Base-by-base conservation (phyloP, 1,140 invertebrate genomes). In the Aphidius ervi region DNA sequence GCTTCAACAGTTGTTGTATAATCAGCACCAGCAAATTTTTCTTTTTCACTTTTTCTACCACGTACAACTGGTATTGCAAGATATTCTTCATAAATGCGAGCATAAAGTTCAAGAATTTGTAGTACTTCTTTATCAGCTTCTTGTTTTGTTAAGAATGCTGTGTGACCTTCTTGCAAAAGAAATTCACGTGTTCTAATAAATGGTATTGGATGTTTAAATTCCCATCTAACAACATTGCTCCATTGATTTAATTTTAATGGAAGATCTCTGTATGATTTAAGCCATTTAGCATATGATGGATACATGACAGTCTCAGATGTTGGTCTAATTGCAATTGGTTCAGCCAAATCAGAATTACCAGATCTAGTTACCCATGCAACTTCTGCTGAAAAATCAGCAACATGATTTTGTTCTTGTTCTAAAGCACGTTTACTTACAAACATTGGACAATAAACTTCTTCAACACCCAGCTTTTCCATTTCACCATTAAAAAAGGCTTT, bases 231-330 rank as follows among this genome's bases (percentile, higher is more conserved):
- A 78, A 99, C 96, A 81, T 98, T 99, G 72, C 96, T 98, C 98
- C 98, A 99, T 75, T 99, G 98, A 82, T 99, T 99, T 1, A 99
- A 81, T 70, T 90, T 93, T 5, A 98, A 82, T 2, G 98, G 98
- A 54, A 99, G 84, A 83, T 99, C 97, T 62, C 97, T 77, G 75
- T 99, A 92, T n/a, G 95, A 98, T 79, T 98, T 93, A 52, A 98
- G 87, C 97, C 97, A 99, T 80, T 97, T 97, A 3, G 96, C 93
- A 81, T 93, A 99, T 2, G 95, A 88, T 5, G 97, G 97, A 82
- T 99, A 99, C 97, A 99, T 99, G 31, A 97, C 95, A 46, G 98
- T 99, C 83, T 99, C 98, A 65, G 94, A 98, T 10, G 98, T 99
- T 46, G 98, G 98, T 60, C 98, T 87, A 66, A 99, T 92, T 39